Base-by-base conservation (phyloP, 2,888 invertebrate species). In the Dynastes hyllus region DNA sequence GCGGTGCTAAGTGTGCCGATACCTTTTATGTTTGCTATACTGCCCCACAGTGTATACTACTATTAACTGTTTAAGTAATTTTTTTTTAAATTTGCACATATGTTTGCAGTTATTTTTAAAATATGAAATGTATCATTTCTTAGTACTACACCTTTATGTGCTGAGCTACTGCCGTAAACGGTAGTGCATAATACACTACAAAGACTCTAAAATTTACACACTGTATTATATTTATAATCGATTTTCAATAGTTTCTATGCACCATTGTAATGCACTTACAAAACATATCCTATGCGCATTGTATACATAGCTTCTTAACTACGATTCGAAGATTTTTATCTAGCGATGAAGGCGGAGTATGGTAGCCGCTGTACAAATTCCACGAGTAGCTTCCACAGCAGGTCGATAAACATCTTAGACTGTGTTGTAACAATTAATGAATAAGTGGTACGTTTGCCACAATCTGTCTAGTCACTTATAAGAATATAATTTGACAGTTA, bases 351-450 rank as follows among this genome's bases (percentile, higher is more conserved):
- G 73, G 16, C 55, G 73, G 73, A 63, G 58, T 45, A n/a, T 75
- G 40, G 73, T 75, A 75, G 73, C 73, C 45, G 73, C 22, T 61
- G 63, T 75, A 75, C 73, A 45, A 75, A 75, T 61, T 75, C 73
- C 50, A 63, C 73, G 63, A 75, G 73, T 11, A 75, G 73, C 73
- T 75, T 75, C 73, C 61, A 75, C 61, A 61, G 73, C 73, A 50
- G 61, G 61, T 13, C 45, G 73, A 75, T 75, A 75, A 75, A 75
- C 40, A 75, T 75, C 73, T 75, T n/a, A 22, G 61, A 45, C 73
- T 75, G 73, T 61, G 73, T 61, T 75, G 73, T 61, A 75, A 61
- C 61, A 75, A 75, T 75, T 75, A 75, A 71, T 37, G 71, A 71
- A 50, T 61, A 75, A 75, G 61, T 61, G 73, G 61, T 61, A 45